phyloP scores from a whole-genome alignment of 1,140 invertebrate species.

The Aphidius gifuensis region DNA sequence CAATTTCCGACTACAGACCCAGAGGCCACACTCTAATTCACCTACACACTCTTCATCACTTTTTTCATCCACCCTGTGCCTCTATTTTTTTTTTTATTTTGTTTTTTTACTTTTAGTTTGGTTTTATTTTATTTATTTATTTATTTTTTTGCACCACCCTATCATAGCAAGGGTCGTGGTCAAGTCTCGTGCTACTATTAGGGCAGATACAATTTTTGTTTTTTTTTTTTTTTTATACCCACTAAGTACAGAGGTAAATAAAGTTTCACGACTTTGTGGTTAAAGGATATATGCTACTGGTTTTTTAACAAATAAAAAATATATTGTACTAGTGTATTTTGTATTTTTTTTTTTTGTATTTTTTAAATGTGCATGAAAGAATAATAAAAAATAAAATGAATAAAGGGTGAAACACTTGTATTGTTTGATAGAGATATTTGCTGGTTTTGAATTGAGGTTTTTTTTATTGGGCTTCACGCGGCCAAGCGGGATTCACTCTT shows the following conservation, averaged over 20 bases:
- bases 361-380: too few relatives aligned
- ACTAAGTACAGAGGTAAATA: background rate
- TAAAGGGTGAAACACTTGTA: too few relatives aligned
- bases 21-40: background rate
- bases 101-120: background rate
- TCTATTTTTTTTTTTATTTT: background rate
- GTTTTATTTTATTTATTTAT: background rate
- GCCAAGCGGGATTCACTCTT: slow-evolving; percentile 37
- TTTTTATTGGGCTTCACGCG: slow-evolving; percentile 23
- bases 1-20: slow-evolving; percentile 23
- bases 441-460: background rate
- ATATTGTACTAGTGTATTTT: too few relatives aligned
- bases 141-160: background rate
- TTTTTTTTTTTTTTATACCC: background rate
- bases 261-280: slow-evolving; percentile 1
- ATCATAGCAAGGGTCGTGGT: too few relatives aligned
- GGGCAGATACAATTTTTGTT: background rate
- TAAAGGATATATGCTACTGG: background rate
- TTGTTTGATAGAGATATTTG: too few relatives aligned
- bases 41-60: background rate
- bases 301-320: too few relatives aligned
- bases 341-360: too few relatives aligned
- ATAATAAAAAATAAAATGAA: too few relatives aligned
- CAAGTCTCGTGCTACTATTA: background rate
- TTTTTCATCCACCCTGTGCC: background rate